Evolutionary conservation across 2,797 vertebrate genomes (phyloP).

Genomic region (Acipenser ruthenus): DNA sequence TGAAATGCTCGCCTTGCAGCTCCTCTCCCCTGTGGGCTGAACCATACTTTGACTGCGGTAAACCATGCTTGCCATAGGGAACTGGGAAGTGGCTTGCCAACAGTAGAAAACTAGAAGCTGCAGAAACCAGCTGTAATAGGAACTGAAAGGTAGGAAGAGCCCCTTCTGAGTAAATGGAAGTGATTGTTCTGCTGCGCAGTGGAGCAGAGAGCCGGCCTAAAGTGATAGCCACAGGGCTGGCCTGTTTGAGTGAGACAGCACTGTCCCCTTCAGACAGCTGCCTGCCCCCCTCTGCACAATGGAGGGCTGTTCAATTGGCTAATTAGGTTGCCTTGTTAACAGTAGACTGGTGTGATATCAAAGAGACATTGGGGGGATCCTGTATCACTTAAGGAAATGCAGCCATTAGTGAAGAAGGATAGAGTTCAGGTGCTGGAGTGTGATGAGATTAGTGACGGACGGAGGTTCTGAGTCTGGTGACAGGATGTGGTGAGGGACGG

Average conservation of each 20-base stretch:
- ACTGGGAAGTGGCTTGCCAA: too few relatives aligned
- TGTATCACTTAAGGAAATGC: conserved; percentile 9
- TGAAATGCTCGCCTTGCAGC: too few relatives aligned
- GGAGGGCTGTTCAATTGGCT: too few relatives aligned
- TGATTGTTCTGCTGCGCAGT: background rate
- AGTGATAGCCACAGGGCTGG: conserved; percentile 12
- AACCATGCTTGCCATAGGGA: too few relatives aligned
- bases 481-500: background rate
- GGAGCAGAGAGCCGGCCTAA: background rate
- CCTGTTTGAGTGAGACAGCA: conserved; percentile 2
- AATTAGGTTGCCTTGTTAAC: too few relatives aligned
- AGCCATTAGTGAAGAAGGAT: conserved; percentile 25
- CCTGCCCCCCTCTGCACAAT: background rate
- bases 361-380: background rate
- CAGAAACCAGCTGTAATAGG: conserved; percentile 17
- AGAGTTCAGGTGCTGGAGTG: conserved; percentile 21
- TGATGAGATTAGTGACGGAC: conserved; percentile 26
- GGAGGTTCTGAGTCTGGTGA: background rate
- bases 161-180: background rate
- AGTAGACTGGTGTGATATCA: too few relatives aligned
- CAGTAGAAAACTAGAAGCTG: background rate
- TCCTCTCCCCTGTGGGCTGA: too few relatives aligned
- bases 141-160: background rate
- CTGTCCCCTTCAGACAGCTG: conserved; percentile 7
- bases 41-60: too few relatives aligned